These are phyloP conservation scores for Buathra laborator DNA, from an alignment of 2,888 invertebrate species.

Conservation along the genomic window DNA sequence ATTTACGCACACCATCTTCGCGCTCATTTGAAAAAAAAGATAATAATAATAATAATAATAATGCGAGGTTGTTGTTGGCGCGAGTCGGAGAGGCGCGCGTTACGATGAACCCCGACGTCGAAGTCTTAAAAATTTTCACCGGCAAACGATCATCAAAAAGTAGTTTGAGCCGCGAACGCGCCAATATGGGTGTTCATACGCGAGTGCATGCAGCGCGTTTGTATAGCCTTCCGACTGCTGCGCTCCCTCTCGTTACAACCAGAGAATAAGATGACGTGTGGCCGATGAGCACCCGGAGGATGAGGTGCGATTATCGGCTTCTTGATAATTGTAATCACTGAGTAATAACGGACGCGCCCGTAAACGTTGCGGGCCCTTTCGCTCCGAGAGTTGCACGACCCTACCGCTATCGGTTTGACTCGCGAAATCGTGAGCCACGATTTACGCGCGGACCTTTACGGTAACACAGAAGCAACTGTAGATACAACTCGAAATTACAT, in stretches of 20 bases:
- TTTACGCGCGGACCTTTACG: not conserved
- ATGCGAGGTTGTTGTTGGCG: constrained; percentile 26
- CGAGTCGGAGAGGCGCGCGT: constrained; percentile 20
- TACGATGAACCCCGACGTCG: constrained; percentile 28
- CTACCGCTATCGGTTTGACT: constrained; percentile 1
- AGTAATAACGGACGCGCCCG: constrained; percentile 53
- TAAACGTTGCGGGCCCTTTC: constrained; percentile 29
- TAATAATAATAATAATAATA: not conserved
- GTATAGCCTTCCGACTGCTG: constrained; percentile 1
- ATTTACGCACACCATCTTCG: constrained; percentile 31
- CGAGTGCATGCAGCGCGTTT: not conserved
- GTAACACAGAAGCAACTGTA: not conserved
- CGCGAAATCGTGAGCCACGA: not conserved
- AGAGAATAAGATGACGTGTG: constrained; percentile 41
- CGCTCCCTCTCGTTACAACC: constrained; percentile 13
- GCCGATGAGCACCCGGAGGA: constrained; percentile 38
- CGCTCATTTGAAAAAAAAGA: not conserved
- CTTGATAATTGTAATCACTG: constrained; percentile 61
- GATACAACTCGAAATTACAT: constrained; percentile 9
- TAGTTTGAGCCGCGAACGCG: constrained; percentile 34
- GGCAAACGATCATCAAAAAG: constrained; percentile 53
- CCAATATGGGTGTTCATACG: constrained; percentile 1
- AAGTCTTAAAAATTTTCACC: constrained; percentile 36
- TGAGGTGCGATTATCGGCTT: constrained; percentile 54
- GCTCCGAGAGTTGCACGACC: constrained; percentile 33